Evolutionary conservation across 2,113 vertebrate species (phyloP), one percentile per base, ranked within the genome.

Genomic region (Alligator sinensis): DNA sequence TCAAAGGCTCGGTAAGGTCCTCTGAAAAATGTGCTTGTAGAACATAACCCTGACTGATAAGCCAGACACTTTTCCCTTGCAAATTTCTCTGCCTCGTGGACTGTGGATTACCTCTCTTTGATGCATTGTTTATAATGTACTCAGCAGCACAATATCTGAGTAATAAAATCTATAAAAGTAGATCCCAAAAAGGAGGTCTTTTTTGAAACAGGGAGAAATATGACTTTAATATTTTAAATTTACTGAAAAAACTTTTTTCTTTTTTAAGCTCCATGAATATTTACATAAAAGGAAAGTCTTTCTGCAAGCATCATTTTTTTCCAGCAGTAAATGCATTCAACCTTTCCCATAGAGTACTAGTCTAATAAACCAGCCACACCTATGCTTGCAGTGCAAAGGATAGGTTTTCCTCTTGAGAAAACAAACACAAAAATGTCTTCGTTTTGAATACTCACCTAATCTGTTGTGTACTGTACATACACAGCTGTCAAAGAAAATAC

Each of bases 401-500:
- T 2, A 21, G 19, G 15, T 78, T 81, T 95, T 86, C 72, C 80
- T 86, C 82, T 57, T 84, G 76, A 92, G 80, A 91, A 91, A 63
- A 83, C 27, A 82, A 97, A 86, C 47, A 92, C 62, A 86, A 80
- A 93, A 90, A 63, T 3, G 16, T 76, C 60, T 83, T 87, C 30
- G 80, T 92, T 89, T 80, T 88, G 59, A 96, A 90, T 83, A 60
- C 75, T 84, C 61, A 80, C 81, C 70, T 87, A 25, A 38, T 74
- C 82, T 34, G 34, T 54, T 94, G 74, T 61, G 76, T 58, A 63
- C 79, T 63, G 72, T 34, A 66, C 66, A n/a, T 8, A 86, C 92
- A 58, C 21, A 87, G 60, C 91, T 97, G 96, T 96, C 97, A 97
- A 80, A 87, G 22, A 88, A 94, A 84, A 74, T 96, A 91, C 94